phyloP scores from a whole-genome alignment of 2,113 vertebrate species.

The Psilopsiagon aymara region DNA sequence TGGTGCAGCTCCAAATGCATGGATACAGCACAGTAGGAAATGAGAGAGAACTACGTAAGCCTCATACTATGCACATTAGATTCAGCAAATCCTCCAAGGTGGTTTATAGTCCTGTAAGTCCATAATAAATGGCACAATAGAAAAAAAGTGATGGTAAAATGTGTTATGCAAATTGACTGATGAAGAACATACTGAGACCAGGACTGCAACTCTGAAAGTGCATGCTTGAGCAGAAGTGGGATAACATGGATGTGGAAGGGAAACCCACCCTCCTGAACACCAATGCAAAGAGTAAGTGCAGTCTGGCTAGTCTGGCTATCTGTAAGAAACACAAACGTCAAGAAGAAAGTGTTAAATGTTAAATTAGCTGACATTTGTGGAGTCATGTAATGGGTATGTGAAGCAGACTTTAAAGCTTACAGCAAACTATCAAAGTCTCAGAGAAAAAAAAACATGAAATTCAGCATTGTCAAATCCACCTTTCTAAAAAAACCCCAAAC shows the following conservation, averaged over 20 bases:
- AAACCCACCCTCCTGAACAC: neutral
- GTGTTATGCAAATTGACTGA: neutral
- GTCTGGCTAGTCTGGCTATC: neutral
- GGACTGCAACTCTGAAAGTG: neutral
- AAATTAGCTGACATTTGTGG: neutral
- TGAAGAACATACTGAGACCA: neutral
- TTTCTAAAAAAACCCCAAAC: neutral
- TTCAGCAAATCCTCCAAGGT: neutral
- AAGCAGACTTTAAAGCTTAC: neutral
- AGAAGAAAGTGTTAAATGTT: neutral
- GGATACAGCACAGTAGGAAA: neutral
- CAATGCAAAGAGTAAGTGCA: neutral
- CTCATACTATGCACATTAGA: neutral
- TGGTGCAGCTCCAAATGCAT: neutral
- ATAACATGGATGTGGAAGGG: neutral
- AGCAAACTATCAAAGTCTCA: neutral
- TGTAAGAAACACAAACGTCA: neutral
- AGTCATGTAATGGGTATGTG: neutral
- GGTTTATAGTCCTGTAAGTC: neutral
- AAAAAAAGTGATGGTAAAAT: neutral
- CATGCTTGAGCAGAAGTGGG: neutral
- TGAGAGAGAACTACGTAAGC: accelerated
- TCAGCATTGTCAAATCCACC: neutral
- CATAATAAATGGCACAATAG: neutral
- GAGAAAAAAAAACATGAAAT: neutral